Evolutionary conservation across 2,888 invertebrate species (phyloP).

Genomic region (Eupithecia centaureata): DNA sequence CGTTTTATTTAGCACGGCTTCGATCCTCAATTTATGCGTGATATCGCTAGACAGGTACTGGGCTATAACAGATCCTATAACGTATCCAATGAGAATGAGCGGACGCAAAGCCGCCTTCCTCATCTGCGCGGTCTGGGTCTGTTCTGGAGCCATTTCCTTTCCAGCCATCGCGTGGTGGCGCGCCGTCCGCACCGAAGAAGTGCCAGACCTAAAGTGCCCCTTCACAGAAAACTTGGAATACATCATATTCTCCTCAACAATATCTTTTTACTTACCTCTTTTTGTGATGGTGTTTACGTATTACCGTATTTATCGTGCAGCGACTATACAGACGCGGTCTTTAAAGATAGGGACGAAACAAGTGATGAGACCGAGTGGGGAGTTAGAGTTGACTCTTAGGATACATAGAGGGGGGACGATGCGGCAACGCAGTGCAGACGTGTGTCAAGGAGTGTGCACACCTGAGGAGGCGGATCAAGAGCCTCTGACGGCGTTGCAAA

Average conservation of each 20-base stretch:
- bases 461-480: constrained; percentile 88
- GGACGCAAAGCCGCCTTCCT: constrained; percentile 92
- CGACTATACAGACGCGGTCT: constrained; percentile 95
- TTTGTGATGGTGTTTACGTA: constrained; percentile 99
- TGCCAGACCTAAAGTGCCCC: constrained; percentile 93
- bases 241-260: constrained; percentile 97
- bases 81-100: constrained; percentile 98
- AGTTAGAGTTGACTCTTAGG: constrained; percentile 93
- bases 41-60: constrained; percentile 98
- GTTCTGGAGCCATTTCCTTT: constrained; percentile 98
- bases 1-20: constrained; percentile 98
- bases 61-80: constrained; percentile 99
- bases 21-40: constrained; percentile 98
- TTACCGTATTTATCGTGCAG: constrained; percentile 97
- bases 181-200: constrained; percentile 91
- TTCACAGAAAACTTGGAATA: constrained; percentile 99
- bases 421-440: constrained; percentile 81
- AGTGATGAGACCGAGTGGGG: constrained; percentile 92
- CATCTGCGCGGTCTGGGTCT: constrained; percentile 98
- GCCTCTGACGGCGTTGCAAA: constrained; percentile 89
- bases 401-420: constrained; percentile 96
- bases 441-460: constrained; percentile 84
- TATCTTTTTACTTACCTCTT: constrained; percentile 98
- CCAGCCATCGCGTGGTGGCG: constrained; percentile 99
- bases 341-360: constrained; percentile 96